Evolutionary conservation across 2,797 vertebrate species (phyloP).

Genomic region (Trachops cirrhosus): DNA sequence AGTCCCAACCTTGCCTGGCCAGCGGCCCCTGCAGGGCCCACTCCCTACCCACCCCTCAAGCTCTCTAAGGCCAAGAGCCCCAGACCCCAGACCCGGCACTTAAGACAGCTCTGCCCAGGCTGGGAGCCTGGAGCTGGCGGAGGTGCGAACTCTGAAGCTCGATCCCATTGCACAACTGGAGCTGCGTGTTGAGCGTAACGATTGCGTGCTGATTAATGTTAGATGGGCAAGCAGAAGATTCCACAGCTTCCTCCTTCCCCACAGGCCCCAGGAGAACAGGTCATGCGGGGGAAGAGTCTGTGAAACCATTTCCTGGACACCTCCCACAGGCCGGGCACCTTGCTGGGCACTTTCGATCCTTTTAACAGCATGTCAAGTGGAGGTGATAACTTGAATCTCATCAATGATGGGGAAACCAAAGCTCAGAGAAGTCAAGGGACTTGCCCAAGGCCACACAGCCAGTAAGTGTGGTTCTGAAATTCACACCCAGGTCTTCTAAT

Average conservation of each 20-base stretch:
- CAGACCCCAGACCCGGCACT: accelerated
- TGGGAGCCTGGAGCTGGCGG: accelerated
- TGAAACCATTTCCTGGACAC: neutral
- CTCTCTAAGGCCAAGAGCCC: neutral
- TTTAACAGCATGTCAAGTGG: neutral
- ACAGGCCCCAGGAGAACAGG: slow-evolving; percentile 23
- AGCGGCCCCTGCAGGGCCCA: neutral
- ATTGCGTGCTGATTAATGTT: neutral
- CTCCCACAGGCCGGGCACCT: neutral
- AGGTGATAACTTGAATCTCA: neutral
- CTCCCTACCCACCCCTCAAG: neutral
- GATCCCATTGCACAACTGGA: neutral
- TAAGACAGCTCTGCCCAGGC: neutral
- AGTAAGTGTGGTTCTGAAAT: neutral
- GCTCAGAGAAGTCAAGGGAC: slow-evolving; percentile 1
- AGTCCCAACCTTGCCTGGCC: neutral
- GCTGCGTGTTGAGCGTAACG: neutral
- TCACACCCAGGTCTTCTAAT: neutral
- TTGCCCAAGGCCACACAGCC: neutral
- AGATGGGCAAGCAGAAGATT: neutral
- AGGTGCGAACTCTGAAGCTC: neutral
- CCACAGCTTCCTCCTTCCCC: slow-evolving; percentile 36
- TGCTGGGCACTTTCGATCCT: neutral
- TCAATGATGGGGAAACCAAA: neutral
- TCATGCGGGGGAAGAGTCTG: neutral